Evolutionary conservation across 2,113 vertebrate genomes (phyloP).

Genomic region (Hucho hucho): DNA sequence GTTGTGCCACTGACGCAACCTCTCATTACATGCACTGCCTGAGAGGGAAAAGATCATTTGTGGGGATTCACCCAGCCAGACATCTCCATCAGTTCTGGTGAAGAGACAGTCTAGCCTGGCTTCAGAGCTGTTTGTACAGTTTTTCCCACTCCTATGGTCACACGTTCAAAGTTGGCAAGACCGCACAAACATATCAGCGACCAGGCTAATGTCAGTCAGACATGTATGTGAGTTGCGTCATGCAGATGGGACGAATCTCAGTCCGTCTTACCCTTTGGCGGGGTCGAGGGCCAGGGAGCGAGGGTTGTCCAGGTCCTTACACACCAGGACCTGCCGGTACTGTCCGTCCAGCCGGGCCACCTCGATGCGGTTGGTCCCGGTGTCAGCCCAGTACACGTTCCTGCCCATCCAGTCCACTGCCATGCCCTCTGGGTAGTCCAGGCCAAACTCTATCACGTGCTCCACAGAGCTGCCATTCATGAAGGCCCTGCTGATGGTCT

Average conservation of each 20-base stretch:
- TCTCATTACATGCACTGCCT: neutral
- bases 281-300: slow-evolving; percentile 92
- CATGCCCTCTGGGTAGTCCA: slow-evolving; percentile 97
- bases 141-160: no score
- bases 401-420: slow-evolving; percentile 97
- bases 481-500: slow-evolving; percentile 96
- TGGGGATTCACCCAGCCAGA: neutral
- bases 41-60: neutral
- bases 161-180: no score
- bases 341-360: slow-evolving; percentile 91
- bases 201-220: no score
- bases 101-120: no score
- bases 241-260: neutral
- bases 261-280: slow-evolving; percentile 83
- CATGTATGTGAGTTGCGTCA: no score
- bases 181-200: slow-evolving; percentile 88
- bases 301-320: slow-evolving; percentile 92
- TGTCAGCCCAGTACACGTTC: slow-evolving; percentile 97
- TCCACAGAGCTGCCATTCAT: slow-evolving; percentile 95
- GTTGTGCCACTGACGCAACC: neutral
- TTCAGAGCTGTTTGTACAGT: no score
- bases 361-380: slow-evolving; percentile 94
- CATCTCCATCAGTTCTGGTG: no score
- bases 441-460: slow-evolving; percentile 91
- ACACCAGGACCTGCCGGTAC: slow-evolving; percentile 91